These are phyloP conservation scores for Diprion similis DNA, from an alignment of 1,140 invertebrate genomes.

Conservation along the genomic window DNA sequence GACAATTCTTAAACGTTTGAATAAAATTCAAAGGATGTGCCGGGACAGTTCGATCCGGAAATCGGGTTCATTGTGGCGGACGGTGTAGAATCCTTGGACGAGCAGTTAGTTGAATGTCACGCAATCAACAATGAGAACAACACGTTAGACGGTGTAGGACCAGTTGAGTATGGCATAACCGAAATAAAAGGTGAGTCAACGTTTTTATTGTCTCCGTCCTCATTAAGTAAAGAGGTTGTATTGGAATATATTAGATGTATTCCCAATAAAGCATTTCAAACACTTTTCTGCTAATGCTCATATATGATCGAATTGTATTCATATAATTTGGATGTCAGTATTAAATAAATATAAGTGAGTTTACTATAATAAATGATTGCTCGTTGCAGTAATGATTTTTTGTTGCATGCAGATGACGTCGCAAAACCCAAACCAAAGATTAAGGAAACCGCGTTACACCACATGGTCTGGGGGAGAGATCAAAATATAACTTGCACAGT, in stretches of 20 bases:
- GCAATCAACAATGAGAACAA: constrained; percentile 40
- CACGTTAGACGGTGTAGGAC: too few relatives aligned
- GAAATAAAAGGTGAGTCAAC: too few relatives aligned
- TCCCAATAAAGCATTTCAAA: too few relatives aligned
- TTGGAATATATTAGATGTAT: too few relatives aligned
- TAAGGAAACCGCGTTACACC: constrained; percentile 28
- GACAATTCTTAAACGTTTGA: too few relatives aligned
- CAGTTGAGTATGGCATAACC: too few relatives aligned
- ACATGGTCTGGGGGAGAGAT: constrained; percentile 42
- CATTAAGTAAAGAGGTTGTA: too few relatives aligned
- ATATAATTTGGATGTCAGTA: constrained; percentile 41
- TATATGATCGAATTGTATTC: too few relatives aligned
- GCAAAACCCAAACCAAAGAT: constrained; percentile 37
- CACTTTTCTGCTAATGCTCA: too few relatives aligned
- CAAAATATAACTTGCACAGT: constrained; percentile 13
- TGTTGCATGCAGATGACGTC: constrained; percentile 27
- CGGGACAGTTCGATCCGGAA: constrained; percentile 64
- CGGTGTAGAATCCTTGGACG: constrained; percentile 59
- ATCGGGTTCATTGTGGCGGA: constrained; percentile 63
- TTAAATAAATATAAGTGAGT: constrained; percentile 58
- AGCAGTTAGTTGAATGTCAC: constrained; percentile 31
- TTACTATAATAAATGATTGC: constrained; percentile 29
- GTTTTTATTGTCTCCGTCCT: too few relatives aligned
- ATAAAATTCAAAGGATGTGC: constrained; percentile 32
- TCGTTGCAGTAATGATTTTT: neutral